A percentile compares a stretch with the other conserved stretches of the same genome.
These are phyloP conservation scores for Cyprinodon diabolis DNA, from an alignment of 2,797 vertebrate genomes.

Conservation along the genomic window DNA sequence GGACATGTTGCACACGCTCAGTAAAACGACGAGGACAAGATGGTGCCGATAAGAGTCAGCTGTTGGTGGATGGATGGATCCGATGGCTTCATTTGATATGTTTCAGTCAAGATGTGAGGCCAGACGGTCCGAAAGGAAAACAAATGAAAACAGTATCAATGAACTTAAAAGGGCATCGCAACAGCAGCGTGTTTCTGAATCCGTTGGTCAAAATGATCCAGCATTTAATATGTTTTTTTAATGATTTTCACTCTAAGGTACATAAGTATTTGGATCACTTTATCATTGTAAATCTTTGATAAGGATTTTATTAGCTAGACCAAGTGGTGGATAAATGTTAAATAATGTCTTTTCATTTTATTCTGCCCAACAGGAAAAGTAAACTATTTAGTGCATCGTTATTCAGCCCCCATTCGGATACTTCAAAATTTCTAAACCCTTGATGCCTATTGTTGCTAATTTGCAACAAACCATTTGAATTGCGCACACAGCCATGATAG, in stretches of 20 bases:
- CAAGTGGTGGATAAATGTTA: neutral
- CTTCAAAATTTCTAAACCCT: too few relatives aligned
- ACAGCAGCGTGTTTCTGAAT: too few relatives aligned
- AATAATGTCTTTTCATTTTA: neutral
- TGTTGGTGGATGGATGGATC: slow-evolving; percentile 39
- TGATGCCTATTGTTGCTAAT: too few relatives aligned
- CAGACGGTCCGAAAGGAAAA: neutral
- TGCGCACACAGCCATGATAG: too few relatives aligned
- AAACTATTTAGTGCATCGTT: too few relatives aligned
- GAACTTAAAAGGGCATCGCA: neutral
- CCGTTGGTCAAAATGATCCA: neutral
- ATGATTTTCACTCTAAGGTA: neutral
- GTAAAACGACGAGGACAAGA: slow-evolving; percentile 67
- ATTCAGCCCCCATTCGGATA: too few relatives aligned
- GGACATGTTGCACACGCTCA: slow-evolving; percentile 64
- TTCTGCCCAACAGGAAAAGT: neutral
- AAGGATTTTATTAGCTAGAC: neutral
- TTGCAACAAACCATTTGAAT: too few relatives aligned
- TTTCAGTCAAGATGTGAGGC: neutral
- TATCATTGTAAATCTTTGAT: neutral
- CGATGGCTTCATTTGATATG: slow-evolving; percentile 32
- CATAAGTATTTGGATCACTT: neutral
- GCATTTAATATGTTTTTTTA: neutral
- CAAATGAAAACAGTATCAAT: neutral
- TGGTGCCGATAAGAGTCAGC: slow-evolving; percentile 65